Conservation (phyloP, 2,888 invertebrate species). For the Sminthurinus aureus region DNA sequence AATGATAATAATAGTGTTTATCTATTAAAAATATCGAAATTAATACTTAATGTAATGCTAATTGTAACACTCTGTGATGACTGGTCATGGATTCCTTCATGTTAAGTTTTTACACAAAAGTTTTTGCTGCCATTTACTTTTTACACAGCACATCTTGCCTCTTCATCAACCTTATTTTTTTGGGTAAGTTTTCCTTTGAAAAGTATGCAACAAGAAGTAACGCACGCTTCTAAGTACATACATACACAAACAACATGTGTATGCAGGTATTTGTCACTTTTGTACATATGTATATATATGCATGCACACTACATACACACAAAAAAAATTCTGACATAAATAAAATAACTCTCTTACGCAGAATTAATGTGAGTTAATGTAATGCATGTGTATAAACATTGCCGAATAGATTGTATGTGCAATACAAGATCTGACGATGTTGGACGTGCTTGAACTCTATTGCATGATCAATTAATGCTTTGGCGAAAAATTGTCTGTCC, state of each 20-base stretch:
- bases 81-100: too few species aligned
- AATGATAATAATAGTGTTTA: too few species aligned
- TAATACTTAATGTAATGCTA: too few species aligned
- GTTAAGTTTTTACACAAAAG: too few species aligned
- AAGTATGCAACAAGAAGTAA: not conserved
- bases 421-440: constrained; percentile 5
- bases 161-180: not conserved
- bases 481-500: not conserved
- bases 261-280: too few species aligned
- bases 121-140: too few species aligned
- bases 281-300: not conserved
- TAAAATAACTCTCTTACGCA: not conserved
- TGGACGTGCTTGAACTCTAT: constrained; percentile 15
- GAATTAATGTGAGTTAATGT: not conserved
- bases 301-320: too few species aligned
- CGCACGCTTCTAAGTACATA: not conserved
- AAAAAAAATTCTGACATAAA: not conserved
- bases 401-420: not conserved
- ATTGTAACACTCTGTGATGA: too few species aligned
- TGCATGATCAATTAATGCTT: constrained; percentile 20
- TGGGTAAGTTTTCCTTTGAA: not conserved
- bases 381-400: not conserved
- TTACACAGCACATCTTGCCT: not conserved
- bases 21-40: too few species aligned
- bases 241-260: too few species aligned